phyloP scores from a whole-genome alignment of 1,140 invertebrate species.

The Cheumatopsyche charites region DNA sequence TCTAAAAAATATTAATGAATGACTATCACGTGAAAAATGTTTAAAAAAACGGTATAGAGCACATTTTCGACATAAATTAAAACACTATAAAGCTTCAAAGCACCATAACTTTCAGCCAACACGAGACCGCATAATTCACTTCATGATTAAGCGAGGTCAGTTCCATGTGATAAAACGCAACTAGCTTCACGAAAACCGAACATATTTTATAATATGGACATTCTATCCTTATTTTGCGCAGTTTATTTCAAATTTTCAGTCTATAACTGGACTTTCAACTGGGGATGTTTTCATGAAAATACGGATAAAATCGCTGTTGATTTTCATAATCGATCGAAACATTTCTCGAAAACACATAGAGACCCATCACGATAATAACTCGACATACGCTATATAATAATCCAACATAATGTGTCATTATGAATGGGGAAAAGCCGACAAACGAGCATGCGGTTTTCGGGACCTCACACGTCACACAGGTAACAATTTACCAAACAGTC shows the following conservation, averaged over 20 bases:
- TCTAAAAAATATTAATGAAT: too few relatives aligned
- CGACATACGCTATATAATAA: slow-evolving; percentile 24
- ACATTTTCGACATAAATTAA: background rate
- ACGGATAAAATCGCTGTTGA: background rate
- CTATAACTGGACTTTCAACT: background rate
- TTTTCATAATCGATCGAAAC: background rate
- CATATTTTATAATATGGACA: background rate
- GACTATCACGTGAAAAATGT: background rate
- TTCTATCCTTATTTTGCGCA: background rate
- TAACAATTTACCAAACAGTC: background rate
- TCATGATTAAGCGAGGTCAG: slow-evolving; percentile 23
- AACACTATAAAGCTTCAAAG: background rate
- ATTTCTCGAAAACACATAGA: background rate
- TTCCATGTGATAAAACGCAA: background rate
- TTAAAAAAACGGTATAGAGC: background rate
- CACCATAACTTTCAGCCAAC: background rate
- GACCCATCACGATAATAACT: background rate
- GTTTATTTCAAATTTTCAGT: background rate
- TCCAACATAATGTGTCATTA: slow-evolving; percentile 24
- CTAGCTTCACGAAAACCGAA: background rate
- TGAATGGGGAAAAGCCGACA: slow-evolving; percentile 28
- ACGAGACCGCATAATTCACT: background rate
- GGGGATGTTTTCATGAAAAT: background rate
- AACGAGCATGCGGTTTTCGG: slow-evolving; percentile 28
- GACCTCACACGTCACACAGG: slow-evolving; percentile 28